Evolutionary conservation across 2,113 vertebrate species (phyloP), one percentile per base, ranked within the genome.

Genomic region (Anoura caudifer): DNA sequence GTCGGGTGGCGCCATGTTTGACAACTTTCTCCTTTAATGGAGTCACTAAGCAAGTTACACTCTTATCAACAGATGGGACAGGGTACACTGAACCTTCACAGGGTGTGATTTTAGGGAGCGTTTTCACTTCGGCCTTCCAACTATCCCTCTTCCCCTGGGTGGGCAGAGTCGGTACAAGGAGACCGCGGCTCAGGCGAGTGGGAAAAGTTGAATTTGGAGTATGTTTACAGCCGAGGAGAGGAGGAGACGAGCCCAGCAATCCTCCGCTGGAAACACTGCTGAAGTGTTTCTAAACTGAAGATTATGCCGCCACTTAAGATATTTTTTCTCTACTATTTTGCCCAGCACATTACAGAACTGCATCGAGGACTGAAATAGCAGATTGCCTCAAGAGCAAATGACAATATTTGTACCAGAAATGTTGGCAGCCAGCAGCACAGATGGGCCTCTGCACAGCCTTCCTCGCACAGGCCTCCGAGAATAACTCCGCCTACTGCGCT

Each of bases 351-450:
- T 98, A 98, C 96, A 98, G 98, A 98, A 98, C 97, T 98, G 98
- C 94, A 98, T 98, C 98, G 96, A 98, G 97, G 97, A 98, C 98
- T 98, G 97, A 98, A 98, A 98, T 98, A 98, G 98, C 98, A 98
- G 98, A 98, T 98, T 98, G 98, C 97, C 98, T 98, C 97, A 98
- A 98, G 98, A 98, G 98, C 98, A 98, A 98, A 98, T 98, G 98
- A 98, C 98, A 98, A 98, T 98, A 98, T 98, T 98, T 98, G 98
- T 98, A 98, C 95, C 98, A 98, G 93, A 98, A 98, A 98, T 98
- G 92, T 95, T 98, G 98, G 98, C 98, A 98, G 94, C 59, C 0
- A 88, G 97, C 90, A 0, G 61, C 98, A 97, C 98, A 98, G 98
- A 98, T 98, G 98, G 98, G 96, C 97, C 98, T 98, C 97, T 98